Evolutionary conservation across 1,140 invertebrate genomes (phyloP), one percentile per base, ranked within the genome.

Genomic region (Drosophila obscura): DNA sequence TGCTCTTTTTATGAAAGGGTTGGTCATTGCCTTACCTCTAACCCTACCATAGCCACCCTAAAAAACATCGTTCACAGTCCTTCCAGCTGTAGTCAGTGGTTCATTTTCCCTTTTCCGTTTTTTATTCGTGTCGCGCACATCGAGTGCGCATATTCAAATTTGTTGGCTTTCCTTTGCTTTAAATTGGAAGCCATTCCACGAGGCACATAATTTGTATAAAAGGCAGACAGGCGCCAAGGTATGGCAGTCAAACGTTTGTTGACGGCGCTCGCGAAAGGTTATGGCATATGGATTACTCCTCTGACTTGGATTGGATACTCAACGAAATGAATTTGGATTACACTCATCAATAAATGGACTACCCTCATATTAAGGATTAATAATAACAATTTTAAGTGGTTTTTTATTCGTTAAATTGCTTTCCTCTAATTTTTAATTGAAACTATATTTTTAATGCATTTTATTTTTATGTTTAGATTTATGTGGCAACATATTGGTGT

Each of bases 91-190:
- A 8, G 31, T 69, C 66, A 50, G 44, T 5, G 44, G 43, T 16
- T 19, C 48, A 62, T 51, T 61, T 24, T 65, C 52, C 19, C 1
- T 19, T 19, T 75, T 65, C 52, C 57, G 63, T 67, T 68, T 45
- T 55, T 51, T 64, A 46, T 59, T 53, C 41, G 22, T 22, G 45
- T 57, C 28, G 52, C 59, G 44, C 59, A 64, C 48, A 43, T 56
- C 57, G 73, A 68, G 51, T 85, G 82, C 82, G 82, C 82, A 85
- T 85, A 85, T 85, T 85, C 82, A 85, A 85, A 85, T 85, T 85
- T 77, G 11, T 15, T n/a, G 5, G 3, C 1, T 15, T 15, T 15
- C 9, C 8, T 19, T 19, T 19, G 19, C 13, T 82, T 85, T 75
- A 85, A 85, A 78, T 71, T 74, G 81, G 68, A 80, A 85, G 44